These are phyloP conservation scores for Aphidius gifuensis DNA, from an alignment of 1,140 invertebrate species.

Conservation along the genomic window DNA sequence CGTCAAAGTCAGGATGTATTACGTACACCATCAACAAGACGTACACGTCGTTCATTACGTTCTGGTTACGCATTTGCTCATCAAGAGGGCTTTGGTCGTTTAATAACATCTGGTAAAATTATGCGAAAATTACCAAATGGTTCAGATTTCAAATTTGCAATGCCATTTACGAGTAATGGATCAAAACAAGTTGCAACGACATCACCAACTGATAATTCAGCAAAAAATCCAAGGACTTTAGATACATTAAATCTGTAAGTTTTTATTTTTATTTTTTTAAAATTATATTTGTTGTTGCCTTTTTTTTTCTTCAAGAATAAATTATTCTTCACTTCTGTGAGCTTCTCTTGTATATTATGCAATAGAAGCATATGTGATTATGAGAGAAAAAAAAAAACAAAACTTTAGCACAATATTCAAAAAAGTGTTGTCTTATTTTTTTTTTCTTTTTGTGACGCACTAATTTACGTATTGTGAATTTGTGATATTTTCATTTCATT, in stretches of 20 bases:
- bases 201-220: conserved; percentile 49
- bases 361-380: too few species aligned
- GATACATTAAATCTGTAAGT: conserved; percentile 63
- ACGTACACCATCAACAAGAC: conserved; percentile 80
- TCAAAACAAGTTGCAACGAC: conserved; percentile 51
- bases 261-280: neutral
- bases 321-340: too few species aligned
- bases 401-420: too few species aligned
- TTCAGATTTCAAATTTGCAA: conserved; percentile 51
- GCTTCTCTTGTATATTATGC: too few species aligned
- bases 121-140: conserved; percentile 81
- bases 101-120: conserved; percentile 97
- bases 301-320: too few species aligned
- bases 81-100: conserved; percentile 92
- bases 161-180: conserved; percentile 52
- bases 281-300: neutral
- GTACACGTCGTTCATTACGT: conserved; percentile 83
- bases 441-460: too few species aligned
- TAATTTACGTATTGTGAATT: too few species aligned
- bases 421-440: too few species aligned
- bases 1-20: conserved; percentile 73
- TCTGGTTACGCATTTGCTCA: conserved; percentile 99
- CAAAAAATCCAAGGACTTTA: conserved; percentile 60
- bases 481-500: too few species aligned
- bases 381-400: too few species aligned